These are phyloP conservation scores for Nycticorax nycticorax DNA, from an alignment of 2,113 vertebrate species.

Conservation along the genomic window DNA sequence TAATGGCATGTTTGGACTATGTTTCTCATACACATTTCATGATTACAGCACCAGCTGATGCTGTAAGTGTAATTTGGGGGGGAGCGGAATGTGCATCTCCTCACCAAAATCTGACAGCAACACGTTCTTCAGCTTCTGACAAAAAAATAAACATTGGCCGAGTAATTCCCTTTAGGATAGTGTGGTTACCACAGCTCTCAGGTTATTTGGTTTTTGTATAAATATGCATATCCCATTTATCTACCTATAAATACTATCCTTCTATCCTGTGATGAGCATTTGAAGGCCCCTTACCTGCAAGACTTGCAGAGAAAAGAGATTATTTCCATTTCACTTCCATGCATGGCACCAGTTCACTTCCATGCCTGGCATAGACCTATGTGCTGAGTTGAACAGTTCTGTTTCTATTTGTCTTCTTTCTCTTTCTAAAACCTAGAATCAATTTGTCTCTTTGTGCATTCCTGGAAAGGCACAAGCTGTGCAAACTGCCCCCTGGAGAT, in stretches of 20 bases:
- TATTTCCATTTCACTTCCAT: background rate
- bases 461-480: background rate
- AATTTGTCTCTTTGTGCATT: background rate
- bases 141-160: background rate
- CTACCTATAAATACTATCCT: background rate
- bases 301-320: background rate
- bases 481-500: background rate
- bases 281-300: background rate
- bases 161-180: background rate
- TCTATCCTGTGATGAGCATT: background rate
- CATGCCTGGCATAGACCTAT: accelerated
- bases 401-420: background rate
- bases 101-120: background rate
- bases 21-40: background rate
- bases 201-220: background rate
- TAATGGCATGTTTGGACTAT: background rate
- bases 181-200: background rate
- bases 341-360: background rate
- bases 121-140: background rate
- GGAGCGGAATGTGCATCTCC: background rate
- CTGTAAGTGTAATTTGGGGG: background rate
- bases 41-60: background rate
- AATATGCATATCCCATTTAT: background rate
- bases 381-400: background rate
- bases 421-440: background rate